Evolutionary conservation across 2,113 vertebrate genomes (phyloP).

Genomic region (Neomonachus schauinslandi): DNA sequence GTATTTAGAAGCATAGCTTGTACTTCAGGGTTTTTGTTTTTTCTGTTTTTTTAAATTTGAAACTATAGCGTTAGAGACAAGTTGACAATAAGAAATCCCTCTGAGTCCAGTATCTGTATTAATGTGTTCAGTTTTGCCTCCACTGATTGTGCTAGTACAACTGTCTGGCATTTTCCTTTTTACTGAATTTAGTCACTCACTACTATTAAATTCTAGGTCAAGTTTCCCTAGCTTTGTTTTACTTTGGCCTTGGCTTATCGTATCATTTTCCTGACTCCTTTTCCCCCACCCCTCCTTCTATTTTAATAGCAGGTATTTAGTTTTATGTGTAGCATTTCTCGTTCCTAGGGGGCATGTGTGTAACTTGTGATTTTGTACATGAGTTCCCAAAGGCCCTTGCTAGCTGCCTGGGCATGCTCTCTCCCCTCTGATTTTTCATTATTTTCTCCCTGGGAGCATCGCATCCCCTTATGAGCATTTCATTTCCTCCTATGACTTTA

Average conservation of each 20-base stretch:
- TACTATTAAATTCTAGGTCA: not conserved
- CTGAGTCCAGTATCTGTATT: not conserved
- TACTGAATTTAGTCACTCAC: not conserved
- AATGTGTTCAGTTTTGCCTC: not conserved
- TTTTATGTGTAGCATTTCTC: not conserved
- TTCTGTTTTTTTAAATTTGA: not conserved
- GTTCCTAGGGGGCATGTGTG: not conserved
- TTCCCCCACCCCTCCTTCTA: not conserved
- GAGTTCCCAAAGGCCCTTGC: not conserved
- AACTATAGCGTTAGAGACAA: not conserved
- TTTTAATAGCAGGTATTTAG: not conserved
- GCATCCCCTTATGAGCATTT: not conserved
- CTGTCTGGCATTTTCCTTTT: not conserved
- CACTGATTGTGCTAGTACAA: fast-evolving
- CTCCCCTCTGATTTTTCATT: not conserved
- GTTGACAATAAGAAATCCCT: not conserved
- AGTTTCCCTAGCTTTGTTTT: not conserved
- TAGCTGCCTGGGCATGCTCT: not conserved
- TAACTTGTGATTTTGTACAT: not conserved
- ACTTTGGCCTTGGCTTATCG: not conserved
- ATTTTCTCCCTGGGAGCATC: not conserved
- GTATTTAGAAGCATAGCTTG: not conserved
- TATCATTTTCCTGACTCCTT: not conserved
- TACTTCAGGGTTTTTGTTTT: not conserved
- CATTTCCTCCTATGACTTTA: not conserved